These are phyloP conservation scores for Chelonus insularis DNA, from an alignment of 1,140 invertebrate species.

Conservation along the genomic window DNA sequence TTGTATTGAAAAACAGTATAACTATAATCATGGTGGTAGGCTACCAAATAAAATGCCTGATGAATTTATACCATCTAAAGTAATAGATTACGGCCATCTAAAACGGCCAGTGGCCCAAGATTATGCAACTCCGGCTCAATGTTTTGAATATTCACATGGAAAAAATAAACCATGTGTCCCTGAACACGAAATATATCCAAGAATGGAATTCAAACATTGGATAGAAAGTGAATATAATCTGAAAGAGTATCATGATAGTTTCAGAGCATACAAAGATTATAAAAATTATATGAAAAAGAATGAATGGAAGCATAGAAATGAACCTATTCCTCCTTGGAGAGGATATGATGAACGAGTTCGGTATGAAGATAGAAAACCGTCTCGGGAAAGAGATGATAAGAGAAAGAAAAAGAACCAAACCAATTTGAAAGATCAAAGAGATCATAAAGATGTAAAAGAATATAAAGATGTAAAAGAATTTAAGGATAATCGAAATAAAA, in stretches of 20 bases:
- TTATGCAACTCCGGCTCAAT: slow-evolving; percentile 41
- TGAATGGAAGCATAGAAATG: slow-evolving; percentile 25
- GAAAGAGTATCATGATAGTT: slow-evolving; percentile 45
- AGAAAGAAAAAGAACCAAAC: background rate
- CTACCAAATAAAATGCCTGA: slow-evolving; percentile 34
- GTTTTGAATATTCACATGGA: slow-evolving; percentile 54
- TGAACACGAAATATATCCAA: slow-evolving; percentile 37
- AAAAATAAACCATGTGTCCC: slow-evolving; percentile 47
- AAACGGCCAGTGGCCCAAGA: slow-evolving; percentile 34
- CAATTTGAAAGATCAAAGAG: slow-evolving; percentile 17
- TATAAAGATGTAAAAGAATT: slow-evolving; percentile 48
- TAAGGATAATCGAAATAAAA: slow-evolving; percentile 34
- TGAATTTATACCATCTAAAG: slow-evolving; percentile 57
- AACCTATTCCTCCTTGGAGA: slow-evolving; percentile 16
- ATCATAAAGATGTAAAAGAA: slow-evolving; percentile 41
- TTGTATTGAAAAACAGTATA: slow-evolving; percentile 50
- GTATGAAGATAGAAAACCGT: slow-evolving; percentile 1
- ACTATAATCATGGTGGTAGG: slow-evolving; percentile 54
- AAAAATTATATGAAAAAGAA: slow-evolving; percentile 27
- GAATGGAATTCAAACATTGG: slow-evolving; percentile 52
- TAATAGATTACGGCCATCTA: slow-evolving; percentile 73
- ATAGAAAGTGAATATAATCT: slow-evolving; percentile 54
- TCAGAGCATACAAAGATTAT: slow-evolving; percentile 25
- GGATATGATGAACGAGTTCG: slow-evolving; percentile 32
- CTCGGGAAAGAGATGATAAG: slow-evolving; percentile 30